Conservation (phyloP, 2,113 vertebrate species). For the Gopherus evgoodei region DNA sequence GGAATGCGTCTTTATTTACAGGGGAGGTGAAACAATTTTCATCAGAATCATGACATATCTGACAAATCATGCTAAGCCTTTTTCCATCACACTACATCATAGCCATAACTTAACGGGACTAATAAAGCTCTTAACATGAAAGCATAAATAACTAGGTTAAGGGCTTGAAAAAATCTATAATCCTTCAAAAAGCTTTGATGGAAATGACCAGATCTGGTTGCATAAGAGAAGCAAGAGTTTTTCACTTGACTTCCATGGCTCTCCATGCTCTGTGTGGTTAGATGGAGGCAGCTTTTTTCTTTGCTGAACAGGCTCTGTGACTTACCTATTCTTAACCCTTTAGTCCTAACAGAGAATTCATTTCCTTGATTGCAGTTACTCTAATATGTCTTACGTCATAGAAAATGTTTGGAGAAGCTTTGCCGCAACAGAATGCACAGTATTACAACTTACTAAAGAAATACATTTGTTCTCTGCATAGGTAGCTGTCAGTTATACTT, state of each 20-base stretch:
- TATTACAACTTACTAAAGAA: conserved; percentile 36
- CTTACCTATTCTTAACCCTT: conserved; percentile 36
- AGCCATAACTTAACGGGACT: conserved; percentile 12
- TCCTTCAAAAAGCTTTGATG: conserved; percentile 50
- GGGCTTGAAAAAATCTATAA: not conserved
- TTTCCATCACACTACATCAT: not conserved
- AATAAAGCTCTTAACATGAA: conserved; percentile 9
- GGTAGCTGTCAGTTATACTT: not conserved
- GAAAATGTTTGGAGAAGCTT: conserved; percentile 37
- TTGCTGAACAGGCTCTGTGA: conserved; percentile 44
- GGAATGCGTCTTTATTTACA: not conserved
- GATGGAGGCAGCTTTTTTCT: conserved; percentile 50
- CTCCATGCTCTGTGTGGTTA: not conserved
- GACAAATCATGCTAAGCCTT: conserved; percentile 3
- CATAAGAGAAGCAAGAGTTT: conserved; percentile 18
- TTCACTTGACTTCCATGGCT: conserved; percentile 37
- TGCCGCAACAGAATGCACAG: not conserved
- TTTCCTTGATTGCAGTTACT: conserved; percentile 16
- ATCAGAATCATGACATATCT: not conserved
- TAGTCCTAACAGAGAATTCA: not conserved
- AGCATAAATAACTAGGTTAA: conserved; percentile 21
- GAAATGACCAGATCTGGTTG: conserved; percentile 8
- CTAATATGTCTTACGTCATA: conserved; percentile 25
- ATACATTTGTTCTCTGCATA: conserved; percentile 40
- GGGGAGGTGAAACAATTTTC: not conserved